These are phyloP conservation scores for Buteo buteo DNA, from an alignment of 2,113 vertebrate genomes.

Conservation along the genomic window DNA sequence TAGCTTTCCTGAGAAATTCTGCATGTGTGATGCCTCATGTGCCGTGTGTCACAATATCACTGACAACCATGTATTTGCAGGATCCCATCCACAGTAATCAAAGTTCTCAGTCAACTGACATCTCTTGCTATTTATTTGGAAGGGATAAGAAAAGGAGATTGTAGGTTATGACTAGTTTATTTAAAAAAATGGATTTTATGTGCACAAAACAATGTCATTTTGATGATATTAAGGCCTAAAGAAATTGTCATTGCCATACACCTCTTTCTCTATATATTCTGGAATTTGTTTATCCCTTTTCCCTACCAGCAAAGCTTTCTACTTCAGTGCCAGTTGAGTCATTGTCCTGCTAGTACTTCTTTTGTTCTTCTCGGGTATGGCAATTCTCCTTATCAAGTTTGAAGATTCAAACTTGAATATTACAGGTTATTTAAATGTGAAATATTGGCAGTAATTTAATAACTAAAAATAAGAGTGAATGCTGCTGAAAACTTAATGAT, in stretches of 20 bases:
- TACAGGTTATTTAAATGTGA: neutral
- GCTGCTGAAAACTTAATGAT: neutral
- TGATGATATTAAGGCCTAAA: neutral
- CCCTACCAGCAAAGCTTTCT: neutral
- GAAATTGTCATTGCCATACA: neutral
- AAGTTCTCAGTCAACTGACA: neutral
- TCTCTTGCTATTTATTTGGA: neutral
- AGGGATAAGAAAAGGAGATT: neutral
- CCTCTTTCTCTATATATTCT: neutral
- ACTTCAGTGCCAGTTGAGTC: neutral
- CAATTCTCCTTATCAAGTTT: neutral
- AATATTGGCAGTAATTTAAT: neutral
- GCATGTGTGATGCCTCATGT: neutral
- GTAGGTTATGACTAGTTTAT: neutral
- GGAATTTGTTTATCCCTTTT: neutral
- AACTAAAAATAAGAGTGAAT: neutral
- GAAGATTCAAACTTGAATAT: neutral
- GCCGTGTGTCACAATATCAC: neutral
- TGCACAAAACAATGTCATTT: neutral
- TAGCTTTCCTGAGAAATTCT: neutral
- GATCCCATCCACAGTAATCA: neutral
- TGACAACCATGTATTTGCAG: neutral
- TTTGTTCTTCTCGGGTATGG: neutral
- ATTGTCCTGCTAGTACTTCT: neutral
- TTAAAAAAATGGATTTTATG: neutral